These are phyloP conservation scores for Lontra canadensis DNA, from an alignment of 2,113 vertebrate species.

Conservation along the genomic window DNA sequence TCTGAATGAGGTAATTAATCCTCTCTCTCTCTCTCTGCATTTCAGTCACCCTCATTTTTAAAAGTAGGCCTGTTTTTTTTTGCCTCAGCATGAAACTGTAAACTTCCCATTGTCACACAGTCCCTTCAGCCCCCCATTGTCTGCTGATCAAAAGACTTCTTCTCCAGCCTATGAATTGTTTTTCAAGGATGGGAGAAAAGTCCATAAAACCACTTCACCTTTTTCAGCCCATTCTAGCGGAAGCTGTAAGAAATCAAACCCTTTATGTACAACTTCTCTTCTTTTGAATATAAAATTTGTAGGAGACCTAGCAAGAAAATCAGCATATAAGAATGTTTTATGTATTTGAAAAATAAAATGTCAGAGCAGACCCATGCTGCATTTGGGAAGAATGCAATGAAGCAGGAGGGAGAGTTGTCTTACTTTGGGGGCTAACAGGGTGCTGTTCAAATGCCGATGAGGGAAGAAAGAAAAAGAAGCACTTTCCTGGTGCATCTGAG, in stretches of 20 bases:
- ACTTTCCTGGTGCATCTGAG: background rate
- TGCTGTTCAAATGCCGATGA: background rate
- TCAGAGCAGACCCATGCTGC: background rate
- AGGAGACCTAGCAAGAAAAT: conserved; percentile 28
- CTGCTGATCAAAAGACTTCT: background rate
- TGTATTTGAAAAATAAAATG: conserved; percentile 3
- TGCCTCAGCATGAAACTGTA: background rate
- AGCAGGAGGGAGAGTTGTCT: background rate
- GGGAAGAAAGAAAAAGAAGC: background rate
- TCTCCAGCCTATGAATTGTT: background rate
- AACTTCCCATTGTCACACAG: background rate
- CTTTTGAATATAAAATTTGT: background rate
- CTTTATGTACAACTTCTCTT: conserved; percentile 9
- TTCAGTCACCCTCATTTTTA: background rate
- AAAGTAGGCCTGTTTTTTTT: background rate
- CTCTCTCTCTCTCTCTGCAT: background rate
- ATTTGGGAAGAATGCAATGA: background rate
- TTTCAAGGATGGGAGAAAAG: background rate
- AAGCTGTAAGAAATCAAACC: background rate
- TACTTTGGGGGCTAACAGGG: background rate
- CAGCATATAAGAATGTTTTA: conserved; percentile 10
- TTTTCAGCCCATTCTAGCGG: background rate
- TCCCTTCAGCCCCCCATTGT: background rate
- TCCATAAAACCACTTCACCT: background rate
- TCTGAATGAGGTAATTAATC: background rate